Evolutionary conservation across 2,797 vertebrate species (phyloP).

Genomic region (Poeciliopsis paucimaculata): DNA sequence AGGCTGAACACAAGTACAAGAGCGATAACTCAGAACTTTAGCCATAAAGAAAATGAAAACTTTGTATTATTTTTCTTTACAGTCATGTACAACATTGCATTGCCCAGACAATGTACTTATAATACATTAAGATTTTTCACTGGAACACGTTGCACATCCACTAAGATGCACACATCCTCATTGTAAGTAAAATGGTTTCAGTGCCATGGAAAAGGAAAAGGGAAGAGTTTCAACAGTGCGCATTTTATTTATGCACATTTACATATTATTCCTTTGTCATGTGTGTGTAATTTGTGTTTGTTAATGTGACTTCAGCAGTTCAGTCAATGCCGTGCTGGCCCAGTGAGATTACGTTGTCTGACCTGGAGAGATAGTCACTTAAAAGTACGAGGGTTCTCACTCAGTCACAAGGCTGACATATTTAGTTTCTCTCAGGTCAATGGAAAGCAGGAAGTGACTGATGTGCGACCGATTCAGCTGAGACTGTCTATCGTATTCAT

Average conservation of each 20-base stretch:
- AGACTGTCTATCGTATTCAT: neutral
- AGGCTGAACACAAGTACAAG: neutral
- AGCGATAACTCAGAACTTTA: neutral
- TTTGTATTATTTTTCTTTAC: neutral
- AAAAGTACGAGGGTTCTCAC: neutral
- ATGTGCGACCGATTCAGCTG: slow-evolving; percentile 17
- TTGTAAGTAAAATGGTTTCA: neutral
- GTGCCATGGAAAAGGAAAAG: neutral
- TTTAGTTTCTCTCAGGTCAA: slow-evolving; percentile 3
- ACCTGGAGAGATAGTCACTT: neutral
- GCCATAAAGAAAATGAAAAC: neutral
- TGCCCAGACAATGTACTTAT: neutral
- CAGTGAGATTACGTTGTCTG: neutral
- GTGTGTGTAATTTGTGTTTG: neutral
- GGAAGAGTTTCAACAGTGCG: neutral
- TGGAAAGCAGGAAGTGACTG: slow-evolving; percentile 9
- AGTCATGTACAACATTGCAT: neutral
- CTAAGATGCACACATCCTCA: neutral
- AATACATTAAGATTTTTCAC: neutral
- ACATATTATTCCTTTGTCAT: neutral
- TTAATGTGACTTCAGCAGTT: neutral
- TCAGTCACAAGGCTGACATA: slow-evolving; percentile 1
- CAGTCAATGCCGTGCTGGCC: neutral
- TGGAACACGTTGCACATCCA: neutral
- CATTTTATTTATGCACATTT: neutral